Evolutionary conservation across 2,888 invertebrate genomes (phyloP), one percentile per base, ranked within the genome.

Genomic region (Amiota communis): DNA sequence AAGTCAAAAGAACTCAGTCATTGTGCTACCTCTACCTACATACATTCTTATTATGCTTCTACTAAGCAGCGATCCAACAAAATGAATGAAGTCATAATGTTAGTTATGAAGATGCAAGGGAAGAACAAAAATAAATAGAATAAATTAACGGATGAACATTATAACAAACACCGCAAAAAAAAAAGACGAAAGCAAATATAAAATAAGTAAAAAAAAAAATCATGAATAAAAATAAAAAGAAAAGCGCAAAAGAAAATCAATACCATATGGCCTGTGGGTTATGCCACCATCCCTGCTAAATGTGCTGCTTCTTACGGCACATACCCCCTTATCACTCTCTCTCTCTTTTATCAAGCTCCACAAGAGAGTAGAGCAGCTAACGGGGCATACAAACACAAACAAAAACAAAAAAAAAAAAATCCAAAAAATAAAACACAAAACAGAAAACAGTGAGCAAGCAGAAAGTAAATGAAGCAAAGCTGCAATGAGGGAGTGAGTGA

Each of bases 221-320:
- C 3, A 9, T 36, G 46, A 65, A 73, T 72, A 49, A 48, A 63
- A 53, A 74, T 56, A 47, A 49, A 73, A 69, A 23, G 15, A 67
- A 8, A 72, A 74, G 68, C 61, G 49, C 11, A 64, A 70, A 73
- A 72, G 78, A 87, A 87, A 87, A 87, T 87, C 87, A 83, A 87
- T 87, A 88, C 78, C 84, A 86, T 87, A 86, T 86, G 86, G 82
- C 78, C 77, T 78, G 75, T 74, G 79, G 75, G 75, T 77, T 78
- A 77, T 78, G 70, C 77, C 78, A 75, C 72, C 74, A 75, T 49
- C 65, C 61, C 15, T 15, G 15, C 53, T n/a, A 53, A 13, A 65
- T 71, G 72, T 69, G 63, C 72, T 17, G 49, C 10, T 15, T 49
- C 23, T 23, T 65, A 65, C 53, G 49, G 53, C 71, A 64, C 36